Evolutionary conservation across 1,140 invertebrate genomes (phyloP).

Genomic region (Nasonia giraulti): DNA sequence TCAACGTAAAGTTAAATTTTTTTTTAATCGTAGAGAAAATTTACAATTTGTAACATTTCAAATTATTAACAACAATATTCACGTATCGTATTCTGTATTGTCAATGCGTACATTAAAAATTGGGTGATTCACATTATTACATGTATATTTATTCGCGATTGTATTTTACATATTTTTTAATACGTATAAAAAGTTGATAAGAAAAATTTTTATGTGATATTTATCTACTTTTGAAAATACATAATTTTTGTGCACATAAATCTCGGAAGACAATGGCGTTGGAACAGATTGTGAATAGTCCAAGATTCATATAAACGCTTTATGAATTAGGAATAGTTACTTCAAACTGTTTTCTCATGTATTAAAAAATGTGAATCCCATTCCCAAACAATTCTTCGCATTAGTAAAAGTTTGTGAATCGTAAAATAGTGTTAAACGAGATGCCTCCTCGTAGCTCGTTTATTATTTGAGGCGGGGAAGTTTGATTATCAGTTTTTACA

Average conservation of each 20-base stretch:
- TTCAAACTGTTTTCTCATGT: too few species aligned
- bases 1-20: not conserved
- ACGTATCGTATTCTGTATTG: slow-evolving; percentile 27
- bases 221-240: not conserved
- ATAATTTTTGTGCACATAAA: not conserved
- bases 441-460: not conserved
- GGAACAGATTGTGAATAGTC: not conserved
- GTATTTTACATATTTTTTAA: slow-evolving; percentile 8
- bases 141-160: not conserved
- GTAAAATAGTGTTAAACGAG: not conserved
- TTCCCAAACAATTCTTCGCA: not conserved
- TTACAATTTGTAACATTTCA: slow-evolving; percentile 22
- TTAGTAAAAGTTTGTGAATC: too few species aligned
- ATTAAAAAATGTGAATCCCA: not conserved
- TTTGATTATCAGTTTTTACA: slow-evolving; percentile 19
- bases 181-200: not conserved
- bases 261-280: not conserved
- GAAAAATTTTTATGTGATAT: not conserved
- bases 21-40: not conserved
- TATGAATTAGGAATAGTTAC: not conserved
- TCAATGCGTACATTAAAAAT: slow-evolving; percentile 39
- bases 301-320: not conserved
- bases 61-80: slow-evolving; percentile 1
- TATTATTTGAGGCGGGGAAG: slow-evolving; percentile 9
- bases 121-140: not conserved